A percentile compares a stretch with the other conserved stretches of the same genome.
Evolutionary conservation across 2,113 vertebrate genomes (phyloP).

Genomic region (Rafetus swinhoei): DNA sequence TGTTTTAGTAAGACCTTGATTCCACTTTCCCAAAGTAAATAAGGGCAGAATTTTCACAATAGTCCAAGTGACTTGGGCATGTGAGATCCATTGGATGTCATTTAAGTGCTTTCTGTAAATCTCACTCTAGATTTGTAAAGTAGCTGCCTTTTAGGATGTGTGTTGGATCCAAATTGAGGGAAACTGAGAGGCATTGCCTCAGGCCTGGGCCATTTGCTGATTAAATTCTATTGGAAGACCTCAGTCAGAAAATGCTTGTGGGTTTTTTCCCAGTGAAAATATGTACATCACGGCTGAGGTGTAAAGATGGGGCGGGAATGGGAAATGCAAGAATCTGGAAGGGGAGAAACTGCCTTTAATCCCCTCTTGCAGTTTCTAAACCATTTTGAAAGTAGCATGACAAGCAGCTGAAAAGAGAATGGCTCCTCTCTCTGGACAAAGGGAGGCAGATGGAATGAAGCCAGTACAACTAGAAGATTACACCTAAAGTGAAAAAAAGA

Average conservation of each 20-base stretch:
- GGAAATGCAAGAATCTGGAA: neutral
- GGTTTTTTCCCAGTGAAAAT: neutral
- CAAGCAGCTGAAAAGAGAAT: neutral
- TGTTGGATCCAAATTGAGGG: rapidly evolving
- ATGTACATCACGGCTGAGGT: neutral
- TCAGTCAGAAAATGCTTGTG: neutral
- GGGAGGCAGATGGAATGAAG: neutral
- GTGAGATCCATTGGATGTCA: neutral
- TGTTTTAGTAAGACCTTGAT: neutral
- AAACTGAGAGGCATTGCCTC: neutral
- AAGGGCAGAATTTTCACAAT: neutral
- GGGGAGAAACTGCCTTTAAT: neutral
- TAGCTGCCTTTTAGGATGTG: neutral
- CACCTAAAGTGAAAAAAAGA: neutral
- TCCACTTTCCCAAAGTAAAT: neutral
- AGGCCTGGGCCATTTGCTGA: neutral
- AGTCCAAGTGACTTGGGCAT: neutral
- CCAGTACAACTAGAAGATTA: neutral
- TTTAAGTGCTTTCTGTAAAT: neutral
- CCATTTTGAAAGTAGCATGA: neutral
- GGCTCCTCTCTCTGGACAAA: neutral
- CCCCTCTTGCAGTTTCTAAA: neutral
- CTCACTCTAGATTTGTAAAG: neutral
- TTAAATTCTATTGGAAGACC: neutral
- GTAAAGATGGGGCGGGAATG: neutral